Evolutionary conservation across 2,113 vertebrate species (phyloP), one percentile per base, ranked within the genome.

Genomic region (Suncus etruscus): DNA sequence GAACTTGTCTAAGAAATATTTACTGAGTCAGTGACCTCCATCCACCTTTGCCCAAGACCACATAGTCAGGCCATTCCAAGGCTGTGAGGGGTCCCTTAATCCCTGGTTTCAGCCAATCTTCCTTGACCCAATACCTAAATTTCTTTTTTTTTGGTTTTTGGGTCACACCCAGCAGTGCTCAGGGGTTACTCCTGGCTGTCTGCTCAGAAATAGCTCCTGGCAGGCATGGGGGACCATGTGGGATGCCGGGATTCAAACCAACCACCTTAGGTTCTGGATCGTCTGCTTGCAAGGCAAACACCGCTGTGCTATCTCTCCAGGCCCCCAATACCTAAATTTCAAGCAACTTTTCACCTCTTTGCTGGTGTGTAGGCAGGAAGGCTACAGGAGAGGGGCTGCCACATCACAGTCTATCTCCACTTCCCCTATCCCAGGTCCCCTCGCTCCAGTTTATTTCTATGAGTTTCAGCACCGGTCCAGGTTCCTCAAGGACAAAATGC

Each of bases 391-490:
- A 80, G 31, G 51, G 32, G 15, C 65, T 0, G 3, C 58, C 50
- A 50, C 10, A 15, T 77, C 72, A 83, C 0, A 0, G 7, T 39
- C 48, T 68, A 1, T 76, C 15, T 39, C 29, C 51, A n/a, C 9
- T 45, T 27, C 47, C 5, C 2, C 11, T 39, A 39, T 39, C 15
- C 39, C 85, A 99, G 99, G 98, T 81, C 96, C 96, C 11, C 98
- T 97, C 0, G 96, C 96, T 48, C 97, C 98, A 4, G 97, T 99
- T 22, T 99, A 98, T 95, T 90, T 99, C 78, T 99, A 99, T 39
- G 98, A 99, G 96, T 99, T 98, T 96, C 98, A 98, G 14, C 97
- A 98, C 92, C 32, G 95, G 27, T 97, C 97, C 8, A 96, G 48
- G 29, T 68, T 96, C 6, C 3, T 84, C 0, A 61, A 96, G 51